Percentiles rank a stretch among this genome's conserved stretches.
Evolutionary conservation across 1,140 invertebrate species (phyloP).

Genomic region (Hermetia illucens): DNA sequence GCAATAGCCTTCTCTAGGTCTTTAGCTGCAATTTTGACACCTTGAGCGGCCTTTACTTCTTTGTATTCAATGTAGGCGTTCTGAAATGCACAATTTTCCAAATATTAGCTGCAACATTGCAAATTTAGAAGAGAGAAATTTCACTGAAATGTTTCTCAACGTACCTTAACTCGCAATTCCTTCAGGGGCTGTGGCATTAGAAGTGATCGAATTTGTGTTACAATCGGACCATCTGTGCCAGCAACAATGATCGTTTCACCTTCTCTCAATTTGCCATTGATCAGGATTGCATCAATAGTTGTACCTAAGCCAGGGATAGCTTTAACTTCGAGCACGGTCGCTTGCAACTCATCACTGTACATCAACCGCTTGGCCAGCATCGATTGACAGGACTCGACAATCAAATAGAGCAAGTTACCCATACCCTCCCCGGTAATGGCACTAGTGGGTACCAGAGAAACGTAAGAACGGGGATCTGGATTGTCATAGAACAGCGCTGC

Average conservation of each 20-base stretch:
- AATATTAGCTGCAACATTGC: neutral
- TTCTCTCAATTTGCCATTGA: conserved; percentile 86
- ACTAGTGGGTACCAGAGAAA: conserved; percentile 94
- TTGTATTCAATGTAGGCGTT: conserved; percentile 94
- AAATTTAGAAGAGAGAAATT: conserved; percentile 9
- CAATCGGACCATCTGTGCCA: conserved; percentile 95
- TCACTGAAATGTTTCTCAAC: no score
- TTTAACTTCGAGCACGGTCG: conserved; percentile 98
- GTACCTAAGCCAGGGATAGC: conserved; percentile 94
- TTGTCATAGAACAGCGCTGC: conserved; percentile 93
- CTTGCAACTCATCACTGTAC: conserved; percentile 88
- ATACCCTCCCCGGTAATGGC: conserved; percentile 95
- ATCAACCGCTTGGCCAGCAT: conserved; percentile 80
- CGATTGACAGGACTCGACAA: conserved; percentile 84
- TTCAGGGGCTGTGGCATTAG: conserved; percentile 96
- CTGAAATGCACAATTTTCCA: no score
- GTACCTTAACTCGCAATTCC: conserved; percentile 91
- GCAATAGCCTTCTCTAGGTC: conserved; percentile 97
- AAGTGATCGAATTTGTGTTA: conserved; percentile 92
- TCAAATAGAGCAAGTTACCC: conserved; percentile 90
- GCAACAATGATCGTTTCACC: conserved; percentile 91
- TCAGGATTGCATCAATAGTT: conserved; percentile 96
- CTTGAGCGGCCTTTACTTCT: conserved; percentile 90
- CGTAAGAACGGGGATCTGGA: conserved; percentile 80
- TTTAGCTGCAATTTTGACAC: conserved; percentile 96